Conservation (phyloP, 2,113 vertebrate species). For the Corythaixoides concolor region DNA sequence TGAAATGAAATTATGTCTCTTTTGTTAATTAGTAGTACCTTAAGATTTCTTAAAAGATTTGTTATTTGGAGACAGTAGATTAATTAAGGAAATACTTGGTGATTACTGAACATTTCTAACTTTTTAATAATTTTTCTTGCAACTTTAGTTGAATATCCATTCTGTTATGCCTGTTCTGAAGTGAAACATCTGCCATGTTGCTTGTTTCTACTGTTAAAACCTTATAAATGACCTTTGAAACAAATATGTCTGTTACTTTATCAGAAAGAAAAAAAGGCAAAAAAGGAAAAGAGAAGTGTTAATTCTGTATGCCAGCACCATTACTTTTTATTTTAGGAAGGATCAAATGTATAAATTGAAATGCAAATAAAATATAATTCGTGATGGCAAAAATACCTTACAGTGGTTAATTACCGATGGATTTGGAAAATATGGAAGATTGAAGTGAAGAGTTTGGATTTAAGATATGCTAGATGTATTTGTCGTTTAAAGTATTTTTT, state of each 20-base stretch:
- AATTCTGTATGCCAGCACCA: background rate
- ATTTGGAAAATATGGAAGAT: background rate
- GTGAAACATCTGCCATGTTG: background rate
- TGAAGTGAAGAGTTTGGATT: background rate
- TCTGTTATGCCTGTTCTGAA: background rate
- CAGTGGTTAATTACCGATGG: background rate
- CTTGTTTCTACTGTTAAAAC: background rate
- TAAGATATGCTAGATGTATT: background rate
- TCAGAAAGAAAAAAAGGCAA: background rate
- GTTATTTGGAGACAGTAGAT: background rate
- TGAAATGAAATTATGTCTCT: background rate
- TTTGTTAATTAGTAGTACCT: background rate
- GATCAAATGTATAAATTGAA: background rate
- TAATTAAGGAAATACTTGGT: background rate
- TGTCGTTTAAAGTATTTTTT: background rate
- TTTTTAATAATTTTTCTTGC: background rate
- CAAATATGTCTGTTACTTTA: background rate
- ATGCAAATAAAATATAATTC: background rate
- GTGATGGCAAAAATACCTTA: fast-evolving
- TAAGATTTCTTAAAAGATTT: background rate
- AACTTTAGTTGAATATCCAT: background rate
- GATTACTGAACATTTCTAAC: background rate
- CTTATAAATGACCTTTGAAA: background rate
- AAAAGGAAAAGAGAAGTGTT: background rate
- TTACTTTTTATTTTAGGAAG: background rate